Base-by-base conservation (phyloP, 1,140 invertebrate genomes). In the Lordiphosa stackelbergi region DNA sequence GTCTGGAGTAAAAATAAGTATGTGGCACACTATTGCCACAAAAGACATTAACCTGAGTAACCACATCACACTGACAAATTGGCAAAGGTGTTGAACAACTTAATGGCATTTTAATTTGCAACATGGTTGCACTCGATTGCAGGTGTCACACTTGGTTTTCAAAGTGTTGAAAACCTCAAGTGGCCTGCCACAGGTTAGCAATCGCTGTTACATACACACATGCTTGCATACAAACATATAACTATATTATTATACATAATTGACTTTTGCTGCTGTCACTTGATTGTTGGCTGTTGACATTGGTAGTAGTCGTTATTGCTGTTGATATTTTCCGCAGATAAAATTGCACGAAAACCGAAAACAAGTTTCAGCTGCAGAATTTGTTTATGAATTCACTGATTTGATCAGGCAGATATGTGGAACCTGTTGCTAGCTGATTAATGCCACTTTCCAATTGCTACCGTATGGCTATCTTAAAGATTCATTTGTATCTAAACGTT, bases 151-250 rank as follows among this genome's bases (percentile, higher is more conserved):
- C 60, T 66, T 60, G 54, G 61, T 48, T 13, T 66, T 47, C 45
- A 70, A 81, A 48, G 75, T 79, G 75, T 79, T 81, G 74, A 75
- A 79, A 79, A 64, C 48, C 55, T 68, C 73, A 77, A 77, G 59
- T 69, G 73, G 60, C 65, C 51, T 40, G 48, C 53, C 43, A 63
- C 56, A 62, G 52, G 48, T 48, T 46, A 42, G 71, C 28, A 56
- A 53, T 60, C 59, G 63, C 62, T 57, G 7, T 6, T 31, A 31
- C 28, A 8, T 31, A 31, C 28, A 24, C 4, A 5, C 5, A 24
- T 1, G 2, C 22, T 8, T 5, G 2, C 28, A 31, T 31, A 31
- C 28, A 31, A 2, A 31, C 28, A 31, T 2, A 31, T 8, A 31
- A 8, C 6, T 59, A 52, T 57, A 79, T 79, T 74, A 79, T 83